phyloP scores from a whole-genome alignment of 2,797 vertebrate species.

The Amazona ochrocephala region DNA sequence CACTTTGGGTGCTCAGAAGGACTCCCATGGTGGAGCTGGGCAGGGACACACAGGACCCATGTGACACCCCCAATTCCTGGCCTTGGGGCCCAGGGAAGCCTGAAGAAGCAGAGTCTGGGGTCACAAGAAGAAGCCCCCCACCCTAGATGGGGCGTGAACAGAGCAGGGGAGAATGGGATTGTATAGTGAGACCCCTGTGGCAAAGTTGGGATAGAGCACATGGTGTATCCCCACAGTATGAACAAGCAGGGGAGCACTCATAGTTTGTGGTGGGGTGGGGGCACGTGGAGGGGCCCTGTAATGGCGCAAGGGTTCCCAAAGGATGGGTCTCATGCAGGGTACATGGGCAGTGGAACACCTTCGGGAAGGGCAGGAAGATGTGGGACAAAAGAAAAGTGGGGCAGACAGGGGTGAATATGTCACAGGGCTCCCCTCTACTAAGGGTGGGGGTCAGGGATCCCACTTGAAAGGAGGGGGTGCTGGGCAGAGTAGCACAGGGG shows the following conservation, averaged over 20 bases:
- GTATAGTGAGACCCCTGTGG: too few species aligned
- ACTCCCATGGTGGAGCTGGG: background rate
- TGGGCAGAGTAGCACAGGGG: background rate
- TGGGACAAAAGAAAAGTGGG: background rate
- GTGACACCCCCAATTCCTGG: background rate
- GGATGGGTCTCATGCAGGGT: background rate
- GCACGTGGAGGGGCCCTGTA: background rate
- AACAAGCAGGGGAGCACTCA: background rate
- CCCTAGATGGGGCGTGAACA: background rate
- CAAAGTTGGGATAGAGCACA: background rate
- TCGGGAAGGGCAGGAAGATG: background rate
- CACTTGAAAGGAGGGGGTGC: background rate
- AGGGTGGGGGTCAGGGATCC: background rate
- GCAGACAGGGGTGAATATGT: fast-evolving
- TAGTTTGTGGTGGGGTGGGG: background rate
- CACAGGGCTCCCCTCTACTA: background rate
- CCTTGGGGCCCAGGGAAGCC: background rate
- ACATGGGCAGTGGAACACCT: fast-evolving
- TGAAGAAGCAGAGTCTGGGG: background rate
- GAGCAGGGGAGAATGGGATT: fast-evolving
- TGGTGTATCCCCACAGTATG: background rate
- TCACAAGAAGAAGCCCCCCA: background rate
- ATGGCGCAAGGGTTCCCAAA: background rate
- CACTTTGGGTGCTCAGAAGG: background rate
- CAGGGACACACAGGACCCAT: fast-evolving